phyloP scores from a whole-genome alignment of 2,888 invertebrate genomes.

The Esperia sulphurella region DNA sequence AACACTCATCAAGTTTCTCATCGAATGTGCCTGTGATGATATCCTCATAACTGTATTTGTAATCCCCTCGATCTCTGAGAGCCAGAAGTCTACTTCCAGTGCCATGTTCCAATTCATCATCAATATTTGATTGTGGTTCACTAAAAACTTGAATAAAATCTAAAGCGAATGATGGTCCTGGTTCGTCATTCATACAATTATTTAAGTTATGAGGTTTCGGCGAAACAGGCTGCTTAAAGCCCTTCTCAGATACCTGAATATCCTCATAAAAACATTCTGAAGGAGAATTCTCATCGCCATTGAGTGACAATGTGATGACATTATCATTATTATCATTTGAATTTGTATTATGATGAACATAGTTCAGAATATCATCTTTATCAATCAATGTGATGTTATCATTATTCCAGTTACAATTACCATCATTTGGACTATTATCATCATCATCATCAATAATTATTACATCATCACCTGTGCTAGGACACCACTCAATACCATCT shows the following conservation, averaged over 20 bases:
- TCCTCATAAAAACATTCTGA: background rate
- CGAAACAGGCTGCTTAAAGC: constrained; percentile 12
- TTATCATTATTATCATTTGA: too few relatives aligned
- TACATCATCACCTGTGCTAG: background rate
- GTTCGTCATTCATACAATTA: background rate
- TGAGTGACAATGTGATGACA: too few relatives aligned
- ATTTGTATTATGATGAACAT: background rate
- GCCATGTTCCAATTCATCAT: background rate
- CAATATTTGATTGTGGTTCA: constrained; percentile 4
- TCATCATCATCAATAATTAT: background rate
- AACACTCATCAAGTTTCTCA: constrained; percentile 74
- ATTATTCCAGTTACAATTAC: too few relatives aligned
- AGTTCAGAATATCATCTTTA: too few relatives aligned
- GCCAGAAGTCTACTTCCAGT: constrained; percentile 20
- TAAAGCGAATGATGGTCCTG: constrained; percentile 13
- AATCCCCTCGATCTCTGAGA: constrained; percentile 37
- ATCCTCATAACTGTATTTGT: constrained; percentile 79
- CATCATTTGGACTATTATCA: background rate
- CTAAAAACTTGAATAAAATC: constrained; percentile 20
- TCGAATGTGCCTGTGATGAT: constrained; percentile 82
- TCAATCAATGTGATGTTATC: too few relatives aligned
- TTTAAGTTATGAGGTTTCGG: too few relatives aligned
- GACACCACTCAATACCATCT: background rate
- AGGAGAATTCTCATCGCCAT: background rate
- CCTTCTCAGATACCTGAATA: background rate